Conservation (phyloP, 2,113 vertebrate species). For the Cyanoramphus novaezelandiae region DNA sequence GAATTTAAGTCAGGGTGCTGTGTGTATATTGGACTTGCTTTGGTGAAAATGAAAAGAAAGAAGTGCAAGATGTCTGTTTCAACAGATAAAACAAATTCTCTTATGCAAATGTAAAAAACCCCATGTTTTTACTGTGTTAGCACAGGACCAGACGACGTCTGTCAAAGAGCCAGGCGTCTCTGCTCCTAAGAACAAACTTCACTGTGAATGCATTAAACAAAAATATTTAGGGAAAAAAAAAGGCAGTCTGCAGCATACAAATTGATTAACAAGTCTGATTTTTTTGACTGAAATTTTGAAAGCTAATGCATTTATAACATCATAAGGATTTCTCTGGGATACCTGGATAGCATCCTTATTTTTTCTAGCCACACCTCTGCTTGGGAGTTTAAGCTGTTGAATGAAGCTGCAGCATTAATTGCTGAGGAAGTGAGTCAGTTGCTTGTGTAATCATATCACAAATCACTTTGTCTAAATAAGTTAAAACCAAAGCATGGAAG, state of each 20-base stretch:
- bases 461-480: neutral
- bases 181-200: neutral
- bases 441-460: neutral
- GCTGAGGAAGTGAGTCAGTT: slow-evolving; percentile 41
- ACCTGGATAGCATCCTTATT: neutral
- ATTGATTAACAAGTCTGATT: neutral
- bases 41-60: neutral
- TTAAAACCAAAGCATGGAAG: neutral
- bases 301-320: neutral
- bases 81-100: neutral
- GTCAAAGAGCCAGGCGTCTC: neutral
- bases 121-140: neutral
- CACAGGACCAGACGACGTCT: neutral
- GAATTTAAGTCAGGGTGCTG: neutral
- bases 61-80: neutral
- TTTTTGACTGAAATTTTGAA: neutral
- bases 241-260: neutral
- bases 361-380: neutral
- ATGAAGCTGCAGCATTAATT: neutral
- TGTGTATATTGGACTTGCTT: neutral
- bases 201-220: neutral
- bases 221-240: neutral
- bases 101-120: neutral
- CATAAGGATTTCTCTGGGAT: neutral
- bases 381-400: neutral